Conservation (phyloP, 1,140 invertebrate species). For the Zaprionus davidi region DNA sequence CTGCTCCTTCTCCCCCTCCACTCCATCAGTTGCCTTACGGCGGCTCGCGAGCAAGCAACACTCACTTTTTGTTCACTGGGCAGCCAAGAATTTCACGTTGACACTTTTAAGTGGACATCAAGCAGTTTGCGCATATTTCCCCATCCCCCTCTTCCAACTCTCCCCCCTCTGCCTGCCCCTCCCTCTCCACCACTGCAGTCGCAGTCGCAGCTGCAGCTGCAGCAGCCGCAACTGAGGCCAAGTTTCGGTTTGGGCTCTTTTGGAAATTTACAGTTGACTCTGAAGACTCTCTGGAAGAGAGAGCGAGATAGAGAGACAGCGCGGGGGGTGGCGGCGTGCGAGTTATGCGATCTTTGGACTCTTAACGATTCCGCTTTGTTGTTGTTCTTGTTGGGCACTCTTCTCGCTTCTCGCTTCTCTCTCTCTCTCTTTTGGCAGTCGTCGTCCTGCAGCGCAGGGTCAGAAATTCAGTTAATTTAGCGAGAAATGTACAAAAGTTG, state of each 20-base stretch:
- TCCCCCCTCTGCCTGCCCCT: background rate
- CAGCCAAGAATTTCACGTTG: constrained; percentile 80
- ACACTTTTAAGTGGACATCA: constrained; percentile 83
- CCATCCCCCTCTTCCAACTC: constrained; percentile 6
- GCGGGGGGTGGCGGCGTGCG: constrained; percentile 44
- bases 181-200: background rate
- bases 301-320: background rate
- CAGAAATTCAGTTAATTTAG: constrained; percentile 83
- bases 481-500: constrained; percentile 81
- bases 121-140: constrained; percentile 80
- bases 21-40: constrained; percentile 19
- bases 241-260: constrained; percentile 54
- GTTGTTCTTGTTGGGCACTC: constrained; percentile 28
- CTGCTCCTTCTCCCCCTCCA: background rate
- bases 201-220: constrained; percentile 44
- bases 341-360: constrained; percentile 81
- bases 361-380: constrained; percentile 76
- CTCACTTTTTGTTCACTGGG: constrained; percentile 58
- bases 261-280: constrained; percentile 68
- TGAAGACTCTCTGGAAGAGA: constrained; percentile 19
- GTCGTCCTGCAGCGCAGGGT: constrained; percentile 63
- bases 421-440: constrained; percentile 48
- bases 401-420: constrained; percentile 22
- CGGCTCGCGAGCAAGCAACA: constrained; percentile 68
- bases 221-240: constrained; percentile 41